Evolutionary conservation across 2,113 vertebrate species (phyloP).

Genomic region (Hyperoodon ampullatus): DNA sequence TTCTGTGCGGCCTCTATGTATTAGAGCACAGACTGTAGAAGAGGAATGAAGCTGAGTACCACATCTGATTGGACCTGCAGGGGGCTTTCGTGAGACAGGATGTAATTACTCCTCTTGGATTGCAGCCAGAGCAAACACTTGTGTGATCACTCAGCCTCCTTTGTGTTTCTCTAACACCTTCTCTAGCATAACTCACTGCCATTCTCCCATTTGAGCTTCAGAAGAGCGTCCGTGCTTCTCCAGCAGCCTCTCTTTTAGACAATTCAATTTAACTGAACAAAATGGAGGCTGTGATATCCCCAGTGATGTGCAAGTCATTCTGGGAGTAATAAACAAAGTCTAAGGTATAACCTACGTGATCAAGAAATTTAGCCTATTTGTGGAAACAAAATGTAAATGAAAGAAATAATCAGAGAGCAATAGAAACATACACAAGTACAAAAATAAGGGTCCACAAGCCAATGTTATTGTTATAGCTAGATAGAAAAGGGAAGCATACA

Average conservation of each 20-base stretch:
- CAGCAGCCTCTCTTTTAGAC: conserved; percentile 1
- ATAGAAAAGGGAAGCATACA: neutral
- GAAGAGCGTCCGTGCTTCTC: neutral
- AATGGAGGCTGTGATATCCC: neutral
- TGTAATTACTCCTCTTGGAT: conserved; percentile 61
- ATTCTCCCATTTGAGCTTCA: neutral
- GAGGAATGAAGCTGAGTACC: conserved; percentile 44
- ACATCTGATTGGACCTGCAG: conserved; percentile 58
- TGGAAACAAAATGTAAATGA: neutral
- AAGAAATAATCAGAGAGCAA: neutral
- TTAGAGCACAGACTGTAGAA: conserved; percentile 31
- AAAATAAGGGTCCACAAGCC: neutral
- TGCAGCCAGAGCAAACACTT: conserved; percentile 49
- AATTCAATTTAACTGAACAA: conserved; percentile 1
- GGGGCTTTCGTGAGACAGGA: conserved; percentile 47
- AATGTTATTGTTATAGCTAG: neutral
- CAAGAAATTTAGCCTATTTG: neutral
- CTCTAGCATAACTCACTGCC: neutral
- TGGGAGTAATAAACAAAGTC: neutral
- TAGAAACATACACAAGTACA: neutral
- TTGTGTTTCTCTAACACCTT: conserved; percentile 59
- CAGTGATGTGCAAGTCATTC: neutral
- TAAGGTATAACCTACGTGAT: neutral
- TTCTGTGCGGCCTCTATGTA: neutral
- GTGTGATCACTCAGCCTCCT: neutral